Base-by-base conservation (phyloP, 2,888 invertebrate species). In the Zhuqinia jingwanae region DNA sequence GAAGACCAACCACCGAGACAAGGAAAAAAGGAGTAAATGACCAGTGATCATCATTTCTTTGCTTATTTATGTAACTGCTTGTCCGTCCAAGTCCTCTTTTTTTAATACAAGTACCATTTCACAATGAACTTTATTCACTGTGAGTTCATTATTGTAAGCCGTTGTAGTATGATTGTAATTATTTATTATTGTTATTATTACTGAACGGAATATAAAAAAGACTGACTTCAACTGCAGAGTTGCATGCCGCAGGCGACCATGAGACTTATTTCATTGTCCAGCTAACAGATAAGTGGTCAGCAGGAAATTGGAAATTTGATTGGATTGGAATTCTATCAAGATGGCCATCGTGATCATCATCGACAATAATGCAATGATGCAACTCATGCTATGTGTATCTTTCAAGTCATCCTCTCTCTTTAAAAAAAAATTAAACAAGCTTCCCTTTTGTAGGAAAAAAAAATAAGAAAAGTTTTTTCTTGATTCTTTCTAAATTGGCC, bases 1-100 rank as follows among this genome's bases (percentile, higher is more conserved):
- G 84, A n/a, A n/a, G n/a, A 84, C 84, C 84, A 84, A 84, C 84
- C 84, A 65, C 84, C 25, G 84, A 27, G 84, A 27, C 50, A 75
- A 58, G n/a, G 11, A 76, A 36, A 36, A 75, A 60, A 25, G 60
- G 60, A 65, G 60, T 76, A 76, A 65, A 83, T 47, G 81, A 56
- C 56, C 50, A 50, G 53, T 79, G 50, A 79, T 63, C 76, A 76
- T 76, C 58, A 56, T 76, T 76, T 56, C 53, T 17, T 20, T 76
- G 56, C 22, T 76, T 76, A 76, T 76, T 76, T 76, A 76, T 76
- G 76, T 56, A 56, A 76, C 58, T 53, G 76, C 76, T 58, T 76
- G 76, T 76, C 76, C 58, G 42, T 76, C 76, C 56, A 58, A 22
- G 30, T 75, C 58, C 20, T 76, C 22, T 76, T 58, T n/a, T n/a